Percentiles rank a stretch among this genome's conserved stretches.
phyloP scores from a whole-genome alignment of 2,797 vertebrate genomes.

The Enteromius mattozi region DNA sequence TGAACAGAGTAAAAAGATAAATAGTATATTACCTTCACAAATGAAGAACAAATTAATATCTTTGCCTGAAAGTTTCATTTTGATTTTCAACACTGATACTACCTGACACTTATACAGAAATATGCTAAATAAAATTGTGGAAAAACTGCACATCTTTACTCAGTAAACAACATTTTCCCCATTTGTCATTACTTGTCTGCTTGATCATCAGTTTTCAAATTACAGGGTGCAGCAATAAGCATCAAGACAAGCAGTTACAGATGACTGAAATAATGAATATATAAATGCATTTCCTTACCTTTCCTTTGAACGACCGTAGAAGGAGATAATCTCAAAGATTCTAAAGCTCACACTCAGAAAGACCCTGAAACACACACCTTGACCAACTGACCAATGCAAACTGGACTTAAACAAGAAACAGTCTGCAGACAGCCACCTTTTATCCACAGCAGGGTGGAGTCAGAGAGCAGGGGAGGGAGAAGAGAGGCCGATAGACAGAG shows the following conservation, averaged over 20 bases:
- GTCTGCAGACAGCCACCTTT: slow-evolving; percentile 89
- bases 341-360: slow-evolving; percentile 33
- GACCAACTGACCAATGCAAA: slow-evolving; percentile 40
- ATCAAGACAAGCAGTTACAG: not conserved
- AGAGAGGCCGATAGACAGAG: not conserved
- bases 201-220: not conserved
- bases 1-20: not conserved
- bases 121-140: not conserved
- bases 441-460: slow-evolving; percentile 95
- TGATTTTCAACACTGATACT: not conserved
- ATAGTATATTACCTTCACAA: not conserved
- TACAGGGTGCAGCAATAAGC: not conserved
- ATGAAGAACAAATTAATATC: not conserved
- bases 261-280: not conserved
- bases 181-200: not conserved
- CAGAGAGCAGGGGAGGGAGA: slow-evolving; percentile 57
- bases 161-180: not conserved
- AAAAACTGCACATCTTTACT: not conserved
- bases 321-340: slow-evolving; percentile 48
- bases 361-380: slow-evolving; percentile 40
- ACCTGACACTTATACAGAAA: not conserved
- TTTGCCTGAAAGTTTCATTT: not conserved
- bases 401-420: slow-evolving; percentile 82
- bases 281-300: slow-evolving; percentile 46
- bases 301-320: slow-evolving; percentile 21